Percentiles rank a stretch among this genome's conserved stretches.
Evolutionary conservation across 2,797 vertebrate species (phyloP).

Genomic region (Micrastur ruficollis): DNA sequence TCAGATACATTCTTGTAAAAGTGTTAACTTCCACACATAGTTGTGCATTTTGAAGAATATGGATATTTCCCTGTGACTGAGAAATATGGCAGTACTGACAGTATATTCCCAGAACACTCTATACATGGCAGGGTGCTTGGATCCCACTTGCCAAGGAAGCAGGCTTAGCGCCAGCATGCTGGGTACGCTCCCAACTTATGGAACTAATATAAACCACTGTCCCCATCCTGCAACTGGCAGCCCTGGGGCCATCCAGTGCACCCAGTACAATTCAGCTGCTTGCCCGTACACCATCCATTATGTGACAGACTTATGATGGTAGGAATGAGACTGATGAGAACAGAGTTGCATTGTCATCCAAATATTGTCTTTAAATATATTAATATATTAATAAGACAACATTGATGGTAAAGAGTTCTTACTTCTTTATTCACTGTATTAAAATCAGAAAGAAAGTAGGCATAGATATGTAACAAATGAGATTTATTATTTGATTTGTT

Average conservation of each 20-base stretch:
- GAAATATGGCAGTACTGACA: slow-evolving; percentile 8
- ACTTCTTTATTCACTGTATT: neutral
- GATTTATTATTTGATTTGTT: neutral
- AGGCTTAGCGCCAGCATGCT: neutral
- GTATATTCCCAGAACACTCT: neutral
- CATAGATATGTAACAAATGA: neutral
- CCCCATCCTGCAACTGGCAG: neutral
- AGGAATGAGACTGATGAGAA: neutral
- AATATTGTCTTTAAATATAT: neutral
- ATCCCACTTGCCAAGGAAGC: slow-evolving; percentile 9
- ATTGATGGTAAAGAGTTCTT: neutral
- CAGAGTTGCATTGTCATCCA: neutral
- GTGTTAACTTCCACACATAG: slow-evolving; percentile 34
- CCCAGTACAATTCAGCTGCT: neutral
- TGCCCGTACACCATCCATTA: neutral
- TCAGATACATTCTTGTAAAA: neutral
- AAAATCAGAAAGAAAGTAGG: neutral
- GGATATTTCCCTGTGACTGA: slow-evolving; percentile 19
- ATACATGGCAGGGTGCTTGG: neutral
- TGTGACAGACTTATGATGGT: neutral
- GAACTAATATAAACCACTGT: neutral
- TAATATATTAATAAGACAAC: neutral
- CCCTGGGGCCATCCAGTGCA: neutral
- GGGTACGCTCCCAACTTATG: neutral
- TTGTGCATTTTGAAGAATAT: slow-evolving; percentile 4